Base-by-base conservation (phyloP, 2,113 vertebrate genomes). In the Nothobranchius furzeri region DNA sequence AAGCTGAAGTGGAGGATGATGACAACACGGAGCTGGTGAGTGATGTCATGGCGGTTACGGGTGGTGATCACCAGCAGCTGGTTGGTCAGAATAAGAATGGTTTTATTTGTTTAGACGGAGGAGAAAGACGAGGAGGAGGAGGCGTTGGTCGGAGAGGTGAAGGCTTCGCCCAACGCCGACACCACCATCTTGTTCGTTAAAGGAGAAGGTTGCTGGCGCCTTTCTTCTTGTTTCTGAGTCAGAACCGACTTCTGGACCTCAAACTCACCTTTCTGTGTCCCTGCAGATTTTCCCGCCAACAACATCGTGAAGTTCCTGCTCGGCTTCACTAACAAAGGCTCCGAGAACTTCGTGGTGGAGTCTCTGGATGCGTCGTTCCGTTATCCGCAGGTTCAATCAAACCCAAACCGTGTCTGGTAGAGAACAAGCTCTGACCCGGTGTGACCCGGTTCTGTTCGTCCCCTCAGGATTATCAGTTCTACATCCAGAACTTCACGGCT, bases 401-500 rank as follows among this genome's bases (percentile, higher is more conserved):
- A 7, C 3, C 6, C 37, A 3, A 40, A 9, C 4, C 9, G 10
- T 37, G 15, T 4, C 0, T 12, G 0, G 37, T 2, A 60, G 7
- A 46, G 6, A 2, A 17, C 14, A 9, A 50, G n/a, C 17, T 24
- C 1, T 9, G 6, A 30, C 12, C 17, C 15, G 13, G 12, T 15
- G 24, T 48, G 14, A 48, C 9, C 9, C 6, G 2, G 37, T 40
- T 40, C 36, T 42, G 15, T 24, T 0, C 3, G 2, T 15, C 1
- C 6, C 1, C 0, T 40, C 78, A 91, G 83, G 98, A 99, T 87
- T 99, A 96, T 71, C 98, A 99, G 91, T 99, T 99, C 84, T 99
- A 96, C 66, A 99, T 99, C 87, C 98, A 99, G 94, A 99, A 99
- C 90, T 99, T 99, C 93, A 98, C 98, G 0, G 97, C 98, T 14